A percentile compares a stretch with the other conserved stretches of the same genome.
These are phyloP conservation scores for Percina caprodes DNA, from an alignment of 2,113 vertebrate genomes.

Conservation along the genomic window DNA sequence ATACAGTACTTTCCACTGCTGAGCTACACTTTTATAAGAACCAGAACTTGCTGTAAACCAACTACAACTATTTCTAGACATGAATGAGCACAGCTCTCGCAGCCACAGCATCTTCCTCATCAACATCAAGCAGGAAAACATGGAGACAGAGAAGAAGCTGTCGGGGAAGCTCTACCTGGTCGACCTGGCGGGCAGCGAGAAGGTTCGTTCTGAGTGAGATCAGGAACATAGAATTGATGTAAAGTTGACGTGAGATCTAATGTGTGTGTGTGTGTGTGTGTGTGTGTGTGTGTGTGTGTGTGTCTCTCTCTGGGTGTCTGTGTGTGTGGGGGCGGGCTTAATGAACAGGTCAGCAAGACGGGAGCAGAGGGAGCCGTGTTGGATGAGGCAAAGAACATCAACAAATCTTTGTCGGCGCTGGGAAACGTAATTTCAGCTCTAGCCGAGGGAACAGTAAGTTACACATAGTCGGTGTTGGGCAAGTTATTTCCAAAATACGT, in stretches of 20 bases:
- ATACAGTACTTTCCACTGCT: too few relatives aligned
- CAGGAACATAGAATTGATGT: neutral
- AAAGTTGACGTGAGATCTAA: neutral
- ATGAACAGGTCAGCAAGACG: conserved; percentile 94
- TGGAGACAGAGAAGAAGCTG: conserved; percentile 96
- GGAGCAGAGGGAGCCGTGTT: conserved; percentile 95
- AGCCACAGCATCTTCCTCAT: conserved; percentile 98
- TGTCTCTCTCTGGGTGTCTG: too few relatives aligned
- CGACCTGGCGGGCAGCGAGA: conserved; percentile 95
- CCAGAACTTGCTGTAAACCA: neutral
- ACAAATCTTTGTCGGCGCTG: conserved; percentile 95
- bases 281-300: too few relatives aligned
- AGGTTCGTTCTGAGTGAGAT: conserved; percentile 81
- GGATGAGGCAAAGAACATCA: conserved; percentile 98
- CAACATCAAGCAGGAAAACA: conserved; percentile 96
- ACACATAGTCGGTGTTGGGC: too few relatives aligned
- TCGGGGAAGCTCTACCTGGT: conserved; percentile 96
- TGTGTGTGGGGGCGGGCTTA: too few relatives aligned
- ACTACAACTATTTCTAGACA: conserved; percentile 82
- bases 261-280: neutral
- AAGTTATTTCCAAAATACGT: too few relatives aligned
- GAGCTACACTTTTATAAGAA: neutral
- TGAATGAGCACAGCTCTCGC: conserved; percentile 98
- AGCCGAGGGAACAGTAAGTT: conserved; percentile 89
- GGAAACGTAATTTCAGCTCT: conserved; percentile 97